Evolutionary conservation across 92 coral and sea anemone species (phyloP), one percentile per base, ranked within the genome.

Genomic region (Paramuricea clavata): DNA sequence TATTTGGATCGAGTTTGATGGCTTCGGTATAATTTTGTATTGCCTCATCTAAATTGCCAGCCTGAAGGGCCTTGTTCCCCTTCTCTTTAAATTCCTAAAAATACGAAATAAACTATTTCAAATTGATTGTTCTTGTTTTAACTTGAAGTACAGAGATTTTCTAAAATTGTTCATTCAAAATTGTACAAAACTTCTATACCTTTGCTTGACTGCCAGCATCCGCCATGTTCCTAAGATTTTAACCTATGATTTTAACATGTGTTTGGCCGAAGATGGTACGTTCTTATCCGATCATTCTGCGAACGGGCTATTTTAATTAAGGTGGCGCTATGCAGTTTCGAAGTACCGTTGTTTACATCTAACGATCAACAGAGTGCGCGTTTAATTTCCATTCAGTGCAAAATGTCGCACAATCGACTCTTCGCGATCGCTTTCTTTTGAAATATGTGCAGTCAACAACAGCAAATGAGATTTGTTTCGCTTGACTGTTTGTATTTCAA

Each of bases 1-100:
- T 93, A 12, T 90, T 85, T 5, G 97, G 97, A 35, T 96, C 95
- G 7, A 96, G 76, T 16, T 85, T 44, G n/a, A 96, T 96, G 2
- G 98, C 99, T 60, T 96, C 98, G 0, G 96, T 96, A 86, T 96
- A 96, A 4, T 83, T 85, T 61, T 90, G 95, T 16, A 96, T 92
- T 6, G 99, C 99, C 78, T 96, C 93, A 11, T 83, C 81, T 23
- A 87, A n/a, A 86, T 96, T 89, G 69, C 93, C 93, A 25, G 88
- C 83, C 34, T 91, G 88, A 13, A 96, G 94, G 49, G 91, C 94
- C 64, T 85, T 69, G 71, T 96, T 96, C 1, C 99, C 99, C 68
- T 89, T 82, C 83, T 94, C 95, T 76, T 96, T 96, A 15, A 91
- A 86, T 73, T 91, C 99, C 99, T 96, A 87, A 27, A 83, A 75